Evolutionary conservation across 2,113 vertebrate species (phyloP), one percentile per base, ranked within the genome.

Genomic region (Dunckerocampus dactyliophorus): DNA sequence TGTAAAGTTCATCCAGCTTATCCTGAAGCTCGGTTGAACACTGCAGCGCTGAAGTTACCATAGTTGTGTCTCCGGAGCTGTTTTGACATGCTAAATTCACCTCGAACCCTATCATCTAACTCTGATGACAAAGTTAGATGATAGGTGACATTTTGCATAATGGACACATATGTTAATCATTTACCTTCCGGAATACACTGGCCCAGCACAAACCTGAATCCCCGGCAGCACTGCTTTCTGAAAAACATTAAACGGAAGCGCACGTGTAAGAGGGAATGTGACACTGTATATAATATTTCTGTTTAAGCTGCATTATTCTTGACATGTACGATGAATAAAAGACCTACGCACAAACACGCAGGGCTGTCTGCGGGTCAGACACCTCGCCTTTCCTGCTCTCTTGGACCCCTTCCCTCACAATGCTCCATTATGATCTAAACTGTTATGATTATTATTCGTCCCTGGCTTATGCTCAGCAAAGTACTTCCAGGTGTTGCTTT

Each of bases 171-270:
- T 21, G 8, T 6, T 14, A 56, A 56, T 42, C 21, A 43, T 19
- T 3, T 95, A 99, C 96, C 96, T 95, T 98, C 96, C 76, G 97
- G 95, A 82, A 99, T 96, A 85, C 97, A 99, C 63, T 98, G 95
- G 84, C 97, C 97, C 84, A 97, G 89, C 75, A 99, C 94, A 90
- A 97, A 98, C 82, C 96, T 99, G 88, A 95, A 99, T 66, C 95
- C 96, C 61, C 90, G 92, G 88, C 97, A 99, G 88, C 97, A 99
- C 76, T 94, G 95, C 90, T 94, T 98, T 89, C 96, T 99, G 90
- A 67, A 91, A 95, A 84, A 89, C 74, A 85, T 8, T 13, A 56
- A 56, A n/a, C 19, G 54, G 54, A 42, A 56, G 34, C 37, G 37
- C 37, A 13, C 39, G 39, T 43, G 39, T 43, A 5, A 43, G 39